Evolutionary conservation across 2,888 invertebrate genomes (phyloP), one percentile per base, ranked within the genome.

Genomic region (Tuta absoluta): DNA sequence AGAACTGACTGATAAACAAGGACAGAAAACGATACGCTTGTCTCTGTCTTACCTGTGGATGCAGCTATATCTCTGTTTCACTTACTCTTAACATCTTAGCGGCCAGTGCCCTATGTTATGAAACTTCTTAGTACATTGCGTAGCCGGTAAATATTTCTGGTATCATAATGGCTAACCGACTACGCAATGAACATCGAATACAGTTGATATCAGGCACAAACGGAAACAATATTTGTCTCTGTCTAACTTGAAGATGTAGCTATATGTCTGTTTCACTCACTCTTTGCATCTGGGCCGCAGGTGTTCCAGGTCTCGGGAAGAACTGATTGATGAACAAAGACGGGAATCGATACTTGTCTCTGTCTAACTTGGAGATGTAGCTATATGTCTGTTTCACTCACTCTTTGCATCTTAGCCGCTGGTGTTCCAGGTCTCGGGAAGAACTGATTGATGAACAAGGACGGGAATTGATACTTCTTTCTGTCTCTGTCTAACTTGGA

Each of bases 1-100:
- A 99, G 90, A 98, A 99, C 90, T 99, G 99, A 91, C 99, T 99
- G 77, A 99, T 99, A 85, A 99, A 99, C 7, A 99, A 93, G 75
- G 96, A 96, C 0, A 98, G 97, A 84, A 99, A 99, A 72, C 95
- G 94, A 84, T 98, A 96, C 79, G 96, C 79, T 96, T 95, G 68
- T 91, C 88, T n/a, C n/a, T n/a, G n/a, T n/a, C n/a, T n/a, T n/a
- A n/a, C n/a, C n/a, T n/a, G n/a, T n/a, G n/a, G n/a, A n/a, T n/a
- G n/a, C n/a, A n/a, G n/a, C n/a, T n/a, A n/a, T n/a, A n/a, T n/a
- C n/a, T n/a, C n/a, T 1, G 12, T 37, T 5, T 37, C 8, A 69
- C 72, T 72, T 56, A 89, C 91, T 78, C 95, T 93, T 3, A 92
- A 91, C 95, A 99, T 95, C 69, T 95, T 94, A 0, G 99, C 98